phyloP scores from a whole-genome alignment of 2,888 invertebrate genomes.

The Erannis defoliaria region DNA sequence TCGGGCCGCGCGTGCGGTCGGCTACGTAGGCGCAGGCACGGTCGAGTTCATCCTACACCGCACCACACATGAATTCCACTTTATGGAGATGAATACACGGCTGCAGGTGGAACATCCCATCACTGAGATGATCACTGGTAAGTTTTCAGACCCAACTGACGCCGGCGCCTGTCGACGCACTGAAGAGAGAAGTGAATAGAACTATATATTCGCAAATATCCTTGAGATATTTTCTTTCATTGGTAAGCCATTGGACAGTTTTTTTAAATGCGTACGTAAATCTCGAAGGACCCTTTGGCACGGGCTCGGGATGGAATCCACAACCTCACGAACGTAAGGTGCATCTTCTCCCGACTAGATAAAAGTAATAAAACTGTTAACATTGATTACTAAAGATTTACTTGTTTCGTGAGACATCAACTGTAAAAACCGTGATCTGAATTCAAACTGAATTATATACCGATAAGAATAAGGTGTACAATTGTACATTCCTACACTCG shows the following conservation, averaged over 20 bases:
- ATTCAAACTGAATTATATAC: neutral
- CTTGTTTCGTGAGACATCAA: too few species aligned
- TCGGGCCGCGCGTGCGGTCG: constrained; percentile 96
- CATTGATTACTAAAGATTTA: neutral
- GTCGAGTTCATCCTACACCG: constrained; percentile 99
- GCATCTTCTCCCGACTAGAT: too few species aligned
- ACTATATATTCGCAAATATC: too few species aligned
- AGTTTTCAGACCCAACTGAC: neutral
- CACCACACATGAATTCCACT: constrained; percentile 95
- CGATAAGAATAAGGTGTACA: neutral
- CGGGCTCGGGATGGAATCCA: too few species aligned
- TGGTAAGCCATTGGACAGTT: neutral
- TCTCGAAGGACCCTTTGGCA: too few species aligned
- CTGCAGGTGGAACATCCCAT: constrained; percentile 98
- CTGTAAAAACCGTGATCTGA: too few species aligned
- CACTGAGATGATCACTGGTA: constrained; percentile 98
- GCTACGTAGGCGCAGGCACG: constrained; percentile 99
- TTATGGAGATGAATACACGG: constrained; percentile 99
- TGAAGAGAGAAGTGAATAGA: too few species aligned
- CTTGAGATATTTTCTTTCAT: neutral
- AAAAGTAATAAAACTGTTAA: too few species aligned
- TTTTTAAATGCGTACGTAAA: too few species aligned
- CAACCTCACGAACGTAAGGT: too few species aligned
- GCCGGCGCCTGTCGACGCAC: too few species aligned
- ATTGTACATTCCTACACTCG: neutral